Evolutionary conservation across 2,797 vertebrate genomes (phyloP), one percentile per base, ranked within the genome.

Genomic region (Yasuhikotakia modesta): DNA sequence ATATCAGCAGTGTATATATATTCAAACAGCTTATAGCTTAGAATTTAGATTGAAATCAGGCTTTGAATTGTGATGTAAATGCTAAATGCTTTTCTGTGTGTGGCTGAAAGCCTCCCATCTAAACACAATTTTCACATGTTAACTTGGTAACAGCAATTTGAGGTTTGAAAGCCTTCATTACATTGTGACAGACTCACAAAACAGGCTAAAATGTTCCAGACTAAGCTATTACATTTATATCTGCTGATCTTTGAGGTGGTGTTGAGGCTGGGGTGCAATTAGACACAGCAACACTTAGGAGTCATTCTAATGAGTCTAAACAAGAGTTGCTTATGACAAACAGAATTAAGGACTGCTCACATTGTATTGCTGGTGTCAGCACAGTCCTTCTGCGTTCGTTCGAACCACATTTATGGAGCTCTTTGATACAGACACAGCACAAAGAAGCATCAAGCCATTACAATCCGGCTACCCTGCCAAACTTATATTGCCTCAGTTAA

Each of bases 401-500:
- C 6, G 19, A 35, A 58, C 52, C 21, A n/a, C 3, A 12, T 66
- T 16, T 27, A 57, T 43, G 14, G 7, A 27, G 10, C 21, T 5
- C 27, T 73, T 35, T 53, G 11, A 61, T 17, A 45, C 5, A 10
- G 24, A 22, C 63, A 70, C 13, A 70, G 57, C 13, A 45, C 55
- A 32, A 64, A 43, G 22, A 73, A 64, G 53, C 22, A 78, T 3
- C 45, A 27, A 76, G 60, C 21, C 61, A 71, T 27, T 67, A 60
- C 43, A 60, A 46, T 50, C n/a, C 50, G 32, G 5, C 10, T 39
- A 35, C 30, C 43, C 39, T 64, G 50, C 48, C 70, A 78, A 27
- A 61, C 1, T 74, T 66, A 35, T 63, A 73, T 35, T n/a, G 57
- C 35, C 32, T 16, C 32, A 35, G 45, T 79, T 58, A 79, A 74